phyloP scores from a whole-genome alignment of 2,888 invertebrate species.

The Brachyptera putata region DNA sequence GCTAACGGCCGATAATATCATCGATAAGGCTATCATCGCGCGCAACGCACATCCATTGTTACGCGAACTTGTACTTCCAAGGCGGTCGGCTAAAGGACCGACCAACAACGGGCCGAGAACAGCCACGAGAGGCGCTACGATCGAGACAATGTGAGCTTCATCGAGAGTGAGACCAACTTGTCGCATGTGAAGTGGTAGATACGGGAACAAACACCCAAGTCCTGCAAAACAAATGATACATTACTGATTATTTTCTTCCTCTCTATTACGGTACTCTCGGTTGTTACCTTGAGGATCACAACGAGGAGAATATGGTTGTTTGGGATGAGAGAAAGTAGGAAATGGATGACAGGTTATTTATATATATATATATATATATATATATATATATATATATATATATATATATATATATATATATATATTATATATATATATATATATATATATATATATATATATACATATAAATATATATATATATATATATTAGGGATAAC shows the following conservation, averaged over 20 bases:
- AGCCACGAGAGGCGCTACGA: slow-evolving; percentile 73
- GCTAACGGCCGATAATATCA: slow-evolving; percentile 63
- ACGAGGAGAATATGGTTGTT: no score
- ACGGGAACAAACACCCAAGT: slow-evolving; percentile 75
- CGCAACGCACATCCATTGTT: slow-evolving; percentile 61
- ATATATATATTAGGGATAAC: no score
- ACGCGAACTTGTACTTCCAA: slow-evolving; percentile 51
- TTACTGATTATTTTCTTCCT: neutral
- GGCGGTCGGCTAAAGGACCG: slow-evolving; percentile 74
- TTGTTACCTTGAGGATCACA: no score
- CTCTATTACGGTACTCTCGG: slow-evolving; percentile 18
- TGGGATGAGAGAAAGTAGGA: no score
- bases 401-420: no score
- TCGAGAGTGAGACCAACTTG: slow-evolving; percentile 66
- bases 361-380: no score
- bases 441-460: no score
- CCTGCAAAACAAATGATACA: slow-evolving; percentile 50
- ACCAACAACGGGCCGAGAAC: slow-evolving; percentile 72
- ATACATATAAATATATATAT: no score
- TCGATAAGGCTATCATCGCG: slow-evolving; percentile 61
- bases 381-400: no score
- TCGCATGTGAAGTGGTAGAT: slow-evolving; percentile 74
- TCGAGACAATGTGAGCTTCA: slow-evolving; percentile 73
- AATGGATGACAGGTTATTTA: no score
- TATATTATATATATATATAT: no score